These are phyloP conservation scores for Lycophotia porphyrea DNA, from an alignment of 2,888 invertebrate genomes.

Conservation along the genomic window DNA sequence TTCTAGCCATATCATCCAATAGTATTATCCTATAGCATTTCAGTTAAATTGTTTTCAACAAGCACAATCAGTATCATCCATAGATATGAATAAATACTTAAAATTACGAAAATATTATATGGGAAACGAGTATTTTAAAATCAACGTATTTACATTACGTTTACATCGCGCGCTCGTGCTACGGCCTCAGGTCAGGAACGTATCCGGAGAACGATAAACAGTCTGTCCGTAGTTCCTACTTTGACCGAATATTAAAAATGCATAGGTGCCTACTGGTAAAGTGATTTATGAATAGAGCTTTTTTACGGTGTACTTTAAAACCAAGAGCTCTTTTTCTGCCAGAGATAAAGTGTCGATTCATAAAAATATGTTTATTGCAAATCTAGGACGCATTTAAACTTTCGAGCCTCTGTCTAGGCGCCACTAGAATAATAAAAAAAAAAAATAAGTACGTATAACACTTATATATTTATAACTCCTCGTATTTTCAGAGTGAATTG, in stretches of 20 bases:
- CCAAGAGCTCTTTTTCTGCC: conserved; percentile 36
- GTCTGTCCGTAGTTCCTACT: neutral
- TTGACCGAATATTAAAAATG: neutral
- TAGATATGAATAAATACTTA: neutral
- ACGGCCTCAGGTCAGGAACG: too few species aligned
- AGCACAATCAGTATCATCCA: too few species aligned
- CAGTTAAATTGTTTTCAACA: too few species aligned
- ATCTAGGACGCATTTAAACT: conserved; percentile 48
- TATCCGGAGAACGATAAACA: neutral
- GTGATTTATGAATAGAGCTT: conserved; percentile 45
- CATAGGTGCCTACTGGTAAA: neutral
- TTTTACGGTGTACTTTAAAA: conserved; percentile 36
- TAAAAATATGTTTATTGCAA: conserved; percentile 52
- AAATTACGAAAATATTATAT: neutral
- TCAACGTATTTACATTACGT: neutral
- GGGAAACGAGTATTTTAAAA: neutral
- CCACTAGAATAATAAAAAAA: conserved; percentile 46
- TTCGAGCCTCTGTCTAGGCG: conserved; percentile 49
- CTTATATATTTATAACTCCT: conserved; percentile 65
- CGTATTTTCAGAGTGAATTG: conserved; percentile 63
- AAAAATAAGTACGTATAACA: conserved; percentile 41
- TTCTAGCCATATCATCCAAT: too few species aligned
- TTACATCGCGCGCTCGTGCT: neutral
- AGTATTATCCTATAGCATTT: too few species aligned
- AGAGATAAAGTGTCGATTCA: conserved; percentile 44